phyloP scores from a whole-genome alignment of 2,888 invertebrate genomes.

The Drosophila glabriapex region DNA sequence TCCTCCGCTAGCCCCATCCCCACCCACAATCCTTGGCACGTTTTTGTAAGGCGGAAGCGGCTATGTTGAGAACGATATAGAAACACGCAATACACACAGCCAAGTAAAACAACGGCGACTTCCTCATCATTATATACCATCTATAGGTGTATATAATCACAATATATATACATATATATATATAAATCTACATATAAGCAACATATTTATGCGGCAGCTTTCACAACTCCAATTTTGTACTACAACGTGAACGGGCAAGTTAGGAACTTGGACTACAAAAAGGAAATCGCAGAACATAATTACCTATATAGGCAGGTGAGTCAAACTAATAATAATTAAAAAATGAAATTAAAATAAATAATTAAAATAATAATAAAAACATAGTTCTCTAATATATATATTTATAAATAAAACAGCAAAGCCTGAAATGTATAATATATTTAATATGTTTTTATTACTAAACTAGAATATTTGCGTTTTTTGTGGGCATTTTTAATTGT shows the following conservation, averaged over 20 bases:
- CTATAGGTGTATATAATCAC: slow-evolving; percentile 16
- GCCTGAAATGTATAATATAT: not conserved
- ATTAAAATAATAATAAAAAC: not conserved
- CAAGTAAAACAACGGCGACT: slow-evolving; percentile 23
- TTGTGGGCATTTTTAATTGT: slow-evolving; percentile 3
- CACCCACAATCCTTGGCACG: slow-evolving; percentile 40
- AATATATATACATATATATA: slow-evolving; percentile 8
- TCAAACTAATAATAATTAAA: slow-evolving; percentile 20
- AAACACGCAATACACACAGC: slow-evolving; percentile 62
- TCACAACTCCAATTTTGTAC: slow-evolving; percentile 57
- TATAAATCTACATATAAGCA: not conserved
- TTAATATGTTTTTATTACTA: not conserved
- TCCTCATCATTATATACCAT: slow-evolving; percentile 24
- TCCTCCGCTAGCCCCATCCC: slow-evolving; percentile 37
- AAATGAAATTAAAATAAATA: not conserved
- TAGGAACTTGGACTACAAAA: slow-evolving; percentile 33
- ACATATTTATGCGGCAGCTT: slow-evolving; percentile 65
- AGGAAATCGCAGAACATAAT: slow-evolving; percentile 47
- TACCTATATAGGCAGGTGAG: slow-evolving; percentile 54
- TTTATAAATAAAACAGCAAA: not conserved
- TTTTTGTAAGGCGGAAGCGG: slow-evolving; percentile 31
- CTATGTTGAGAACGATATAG: slow-evolving; percentile 46
- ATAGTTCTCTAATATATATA: not conserved
- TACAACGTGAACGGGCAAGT: slow-evolving; percentile 35
- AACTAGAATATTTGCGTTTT: not conserved